These are phyloP conservation scores for Lepidurus arcticus DNA, from an alignment of 1,140 invertebrate genomes.

Conservation along the genomic window DNA sequence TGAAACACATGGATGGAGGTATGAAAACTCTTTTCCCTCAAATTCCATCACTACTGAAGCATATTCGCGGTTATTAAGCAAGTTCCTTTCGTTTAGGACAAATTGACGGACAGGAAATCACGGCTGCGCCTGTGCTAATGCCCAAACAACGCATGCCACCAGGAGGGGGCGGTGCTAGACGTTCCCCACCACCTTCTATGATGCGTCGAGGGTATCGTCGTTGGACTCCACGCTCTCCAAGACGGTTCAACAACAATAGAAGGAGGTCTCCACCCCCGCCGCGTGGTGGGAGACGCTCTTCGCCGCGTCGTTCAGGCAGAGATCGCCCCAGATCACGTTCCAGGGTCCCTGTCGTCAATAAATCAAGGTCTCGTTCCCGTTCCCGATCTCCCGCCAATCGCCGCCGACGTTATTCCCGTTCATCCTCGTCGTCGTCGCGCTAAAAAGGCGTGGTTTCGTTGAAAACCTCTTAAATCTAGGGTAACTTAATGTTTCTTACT, in stretches of 20 bases:
- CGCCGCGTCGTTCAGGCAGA: constrained; percentile 45
- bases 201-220: constrained; percentile 51
- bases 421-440: constrained; percentile 70
- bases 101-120: constrained; percentile 84
- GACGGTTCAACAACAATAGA: constrained; percentile 39
- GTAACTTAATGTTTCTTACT: no score
- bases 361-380: constrained; percentile 49
- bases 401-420: constrained; percentile 69
- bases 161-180: constrained; percentile 45
- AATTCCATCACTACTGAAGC: constrained; percentile 31
- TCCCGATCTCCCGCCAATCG: constrained; percentile 55
- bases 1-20: constrained; percentile 99
- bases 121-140: constrained; percentile 79
- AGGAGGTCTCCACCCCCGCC: constrained; percentile 39
- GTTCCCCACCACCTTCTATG: constrained; percentile 57
- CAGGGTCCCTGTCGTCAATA: constrained; percentile 47
- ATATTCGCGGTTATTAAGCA: background rate
- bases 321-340: constrained; percentile 40
- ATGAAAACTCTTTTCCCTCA: constrained; percentile 36
- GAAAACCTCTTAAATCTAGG: background rate
- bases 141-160: constrained; percentile 62
- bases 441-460: constrained; percentile 44
- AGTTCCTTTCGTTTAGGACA: constrained; percentile 44
- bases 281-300: constrained; percentile 38
- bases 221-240: constrained; percentile 45